Evolutionary conservation across 1,140 invertebrate species (phyloP).

Genomic region (Papilio aristodemus): DNA sequence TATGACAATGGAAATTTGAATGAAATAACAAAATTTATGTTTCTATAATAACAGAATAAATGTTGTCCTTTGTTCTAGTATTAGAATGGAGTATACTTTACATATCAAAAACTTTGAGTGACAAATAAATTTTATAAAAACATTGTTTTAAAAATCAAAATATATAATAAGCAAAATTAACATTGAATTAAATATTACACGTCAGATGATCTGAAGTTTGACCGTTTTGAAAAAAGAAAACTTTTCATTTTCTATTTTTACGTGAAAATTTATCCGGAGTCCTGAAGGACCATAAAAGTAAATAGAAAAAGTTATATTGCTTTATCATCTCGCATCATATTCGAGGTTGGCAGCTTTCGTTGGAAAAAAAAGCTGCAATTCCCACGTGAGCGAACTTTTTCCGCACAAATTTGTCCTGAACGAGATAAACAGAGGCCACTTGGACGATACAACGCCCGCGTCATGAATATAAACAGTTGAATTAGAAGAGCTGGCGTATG

Average conservation of each 20-base stretch:
- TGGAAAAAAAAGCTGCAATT: conserved; percentile 42
- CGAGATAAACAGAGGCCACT: conserved; percentile 62
- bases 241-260: conserved; percentile 14
- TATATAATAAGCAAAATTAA: too few relatives aligned
- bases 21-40: not conserved
- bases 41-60: not conserved
- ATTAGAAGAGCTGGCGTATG: conserved; percentile 52
- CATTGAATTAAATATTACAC: too few relatives aligned
- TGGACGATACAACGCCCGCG: conserved; percentile 51
- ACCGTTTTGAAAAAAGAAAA: not conserved
- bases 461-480: conserved; percentile 76
- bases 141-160: too few relatives aligned
- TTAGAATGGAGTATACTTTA: too few relatives aligned
- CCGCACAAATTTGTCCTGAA: conserved; percentile 54
- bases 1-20: not conserved
- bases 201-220: not conserved
- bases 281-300: conserved; percentile 10
- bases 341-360: not conserved
- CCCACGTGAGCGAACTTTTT: conserved; percentile 48
- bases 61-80: not conserved
- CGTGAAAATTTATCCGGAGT: not conserved
- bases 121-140: too few relatives aligned
- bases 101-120: too few relatives aligned
- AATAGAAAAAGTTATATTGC: conserved; percentile 34
- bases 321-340: conserved; percentile 31